These are phyloP conservation scores for Tetramorium simillimum DNA, from an alignment of 1,140 invertebrate genomes.

Conservation along the genomic window DNA sequence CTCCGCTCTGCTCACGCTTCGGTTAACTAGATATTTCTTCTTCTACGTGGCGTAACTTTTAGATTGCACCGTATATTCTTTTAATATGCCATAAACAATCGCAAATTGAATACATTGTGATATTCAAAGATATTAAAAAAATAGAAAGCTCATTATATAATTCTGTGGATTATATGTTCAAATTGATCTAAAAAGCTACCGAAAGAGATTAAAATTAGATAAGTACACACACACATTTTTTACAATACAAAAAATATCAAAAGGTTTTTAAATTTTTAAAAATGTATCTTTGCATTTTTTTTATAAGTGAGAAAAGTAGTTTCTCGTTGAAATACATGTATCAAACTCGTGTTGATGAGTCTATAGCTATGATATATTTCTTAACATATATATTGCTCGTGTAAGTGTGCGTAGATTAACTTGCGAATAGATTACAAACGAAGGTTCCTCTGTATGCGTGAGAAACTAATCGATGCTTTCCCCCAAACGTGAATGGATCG, in stretches of 20 bases:
- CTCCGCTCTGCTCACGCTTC: conserved; percentile 14
- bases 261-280: background rate
- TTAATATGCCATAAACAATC: background rate
- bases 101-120: background rate
- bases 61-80: background rate
- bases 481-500: conserved; percentile 26
- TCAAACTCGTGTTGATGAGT: background rate
- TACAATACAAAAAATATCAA: background rate
- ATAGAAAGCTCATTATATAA: background rate
- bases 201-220: background rate
- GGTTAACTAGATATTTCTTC: conserved; percentile 48
- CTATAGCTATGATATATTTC: background rate
- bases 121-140: background rate
- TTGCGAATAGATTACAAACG: conserved; percentile 49
- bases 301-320: too few relatives aligned
- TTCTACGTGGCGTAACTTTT: background rate
- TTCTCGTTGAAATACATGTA: background rate
- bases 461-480: conserved; percentile 58
- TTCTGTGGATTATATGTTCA: background rate
- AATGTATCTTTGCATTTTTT: too few relatives aligned
- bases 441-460: background rate
- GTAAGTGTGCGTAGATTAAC: background rate
- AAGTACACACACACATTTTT: background rate
- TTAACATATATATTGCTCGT: background rate
- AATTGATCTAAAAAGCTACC: background rate